Conservation (phyloP, 2,797 vertebrate genomes). For the Echeneis naucrates region DNA sequence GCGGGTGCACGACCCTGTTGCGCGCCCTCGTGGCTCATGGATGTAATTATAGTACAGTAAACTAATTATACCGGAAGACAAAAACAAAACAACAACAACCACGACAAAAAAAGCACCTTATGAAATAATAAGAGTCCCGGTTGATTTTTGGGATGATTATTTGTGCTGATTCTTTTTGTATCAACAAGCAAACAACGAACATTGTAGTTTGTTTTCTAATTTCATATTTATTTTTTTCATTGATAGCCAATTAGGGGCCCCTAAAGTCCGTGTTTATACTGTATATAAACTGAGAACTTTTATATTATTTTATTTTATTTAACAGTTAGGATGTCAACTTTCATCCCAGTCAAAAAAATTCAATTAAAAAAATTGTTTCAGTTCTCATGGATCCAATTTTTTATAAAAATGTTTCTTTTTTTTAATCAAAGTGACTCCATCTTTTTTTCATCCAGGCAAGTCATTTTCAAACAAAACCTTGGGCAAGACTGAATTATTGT, state of each 20-base stretch:
- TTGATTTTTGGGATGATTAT: too few species aligned
- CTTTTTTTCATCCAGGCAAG: neutral
- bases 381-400: neutral
- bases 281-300: neutral
- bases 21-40: slow-evolving; percentile 71
- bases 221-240: too few species aligned
- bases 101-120: slow-evolving; percentile 19
- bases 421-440: too few species aligned
- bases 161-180: neutral
- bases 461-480: neutral
- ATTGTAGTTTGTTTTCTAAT: neutral
- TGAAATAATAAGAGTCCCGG: neutral
- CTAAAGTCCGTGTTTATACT: neutral
- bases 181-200: neutral
- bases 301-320: too few species aligned
- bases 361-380: neutral
- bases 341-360: too few species aligned
- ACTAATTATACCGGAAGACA: slow-evolving; percentile 36
- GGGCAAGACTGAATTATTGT: too few species aligned
- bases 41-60: slow-evolving; percentile 61
- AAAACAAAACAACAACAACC: too few species aligned
- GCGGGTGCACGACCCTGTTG: slow-evolving; percentile 63
- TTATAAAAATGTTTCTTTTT: neutral
- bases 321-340: neutral
- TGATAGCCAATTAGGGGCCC: too few species aligned